Percentiles rank a stretch among this genome's conserved stretches.
These are phyloP conservation scores for Notolepis coatsorum DNA, from an alignment of 2,797 vertebrate genomes.

Conservation along the genomic window DNA sequence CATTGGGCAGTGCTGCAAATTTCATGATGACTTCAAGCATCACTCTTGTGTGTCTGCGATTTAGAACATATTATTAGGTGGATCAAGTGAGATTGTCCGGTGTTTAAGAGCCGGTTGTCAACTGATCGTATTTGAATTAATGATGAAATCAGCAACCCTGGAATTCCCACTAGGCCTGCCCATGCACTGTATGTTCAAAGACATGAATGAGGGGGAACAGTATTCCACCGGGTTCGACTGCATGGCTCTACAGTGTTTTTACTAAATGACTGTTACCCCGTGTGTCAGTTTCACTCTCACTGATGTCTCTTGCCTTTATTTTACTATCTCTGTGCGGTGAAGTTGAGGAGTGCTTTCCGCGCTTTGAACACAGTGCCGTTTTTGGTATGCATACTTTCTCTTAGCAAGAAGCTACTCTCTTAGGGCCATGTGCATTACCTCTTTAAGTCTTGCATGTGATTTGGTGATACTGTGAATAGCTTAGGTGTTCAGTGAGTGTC, in stretches of 20 bases:
- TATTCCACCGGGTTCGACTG: constrained; percentile 16
- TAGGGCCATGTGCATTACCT: constrained; percentile 23
- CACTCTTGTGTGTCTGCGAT: constrained; percentile 15
- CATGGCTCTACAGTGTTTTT: constrained; percentile 29
- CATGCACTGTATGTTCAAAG: constrained; percentile 22
- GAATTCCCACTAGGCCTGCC: constrained; percentile 52
- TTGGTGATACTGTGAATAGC: constrained; percentile 23
- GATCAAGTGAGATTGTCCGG: not conserved
- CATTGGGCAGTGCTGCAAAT: constrained; percentile 43
- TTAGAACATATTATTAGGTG: constrained; percentile 13
- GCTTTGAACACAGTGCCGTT: constrained; percentile 54
- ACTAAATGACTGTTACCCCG: constrained; percentile 11
- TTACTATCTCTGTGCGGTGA: constrained; percentile 51
- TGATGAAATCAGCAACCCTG: constrained; percentile 34
- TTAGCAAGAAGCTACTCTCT: constrained; percentile 31
- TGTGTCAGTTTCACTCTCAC: constrained; percentile 29
- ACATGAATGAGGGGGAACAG: not conserved
- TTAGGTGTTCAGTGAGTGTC: constrained; percentile 26
- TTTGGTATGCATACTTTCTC: constrained; percentile 49
- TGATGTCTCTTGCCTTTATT: constrained; percentile 54
- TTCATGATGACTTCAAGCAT: constrained; percentile 33
- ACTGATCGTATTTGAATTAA: constrained; percentile 18
- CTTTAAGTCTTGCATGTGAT: constrained; percentile 65
- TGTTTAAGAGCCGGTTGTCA: constrained; percentile 14
- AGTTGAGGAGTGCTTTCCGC: constrained; percentile 55